phyloP scores from a whole-genome alignment of 2,797 vertebrate species.

The Propithecus perrieri region DNA sequence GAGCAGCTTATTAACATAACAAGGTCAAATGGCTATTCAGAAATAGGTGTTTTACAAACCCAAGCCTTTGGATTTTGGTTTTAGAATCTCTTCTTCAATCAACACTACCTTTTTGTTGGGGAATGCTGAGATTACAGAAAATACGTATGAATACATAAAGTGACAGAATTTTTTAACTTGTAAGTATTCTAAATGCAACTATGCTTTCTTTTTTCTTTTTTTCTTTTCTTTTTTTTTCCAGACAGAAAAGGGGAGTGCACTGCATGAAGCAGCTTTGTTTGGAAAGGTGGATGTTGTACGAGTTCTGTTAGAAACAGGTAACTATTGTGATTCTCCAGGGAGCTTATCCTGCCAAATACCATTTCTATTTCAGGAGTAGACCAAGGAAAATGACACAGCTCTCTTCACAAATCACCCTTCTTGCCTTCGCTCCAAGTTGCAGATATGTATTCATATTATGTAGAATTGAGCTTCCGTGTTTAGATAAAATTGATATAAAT shows the following conservation, averaged over 20 bases:
- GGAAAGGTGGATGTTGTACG: slow-evolving; percentile 98
- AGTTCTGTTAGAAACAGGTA: slow-evolving; percentile 96
- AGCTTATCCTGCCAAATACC: background rate
- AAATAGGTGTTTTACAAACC: background rate
- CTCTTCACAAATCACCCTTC: background rate
- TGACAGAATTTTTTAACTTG: background rate
- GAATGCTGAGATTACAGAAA: background rate
- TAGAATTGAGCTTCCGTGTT: background rate
- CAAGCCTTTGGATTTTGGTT: background rate
- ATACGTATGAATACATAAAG: background rate
- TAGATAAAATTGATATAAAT: background rate
- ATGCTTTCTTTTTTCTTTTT: background rate
- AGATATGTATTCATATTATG: background rate
- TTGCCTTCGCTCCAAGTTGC: background rate
- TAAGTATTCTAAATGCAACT: slow-evolving; percentile 61
- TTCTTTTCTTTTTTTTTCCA: slow-evolving; percentile 78
- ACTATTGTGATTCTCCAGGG: background rate
- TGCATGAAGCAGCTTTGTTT: slow-evolving; percentile 96
- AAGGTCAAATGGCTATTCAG: background rate
- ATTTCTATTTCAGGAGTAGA: background rate
- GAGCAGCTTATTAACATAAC: background rate
- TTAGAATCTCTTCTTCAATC: background rate
- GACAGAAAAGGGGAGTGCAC: slow-evolving; percentile 98
- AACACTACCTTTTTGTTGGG: background rate
- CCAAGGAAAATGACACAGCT: background rate